Evolutionary conservation across 2,888 invertebrate species (phyloP).

Genomic region (Eulithis prunata): DNA sequence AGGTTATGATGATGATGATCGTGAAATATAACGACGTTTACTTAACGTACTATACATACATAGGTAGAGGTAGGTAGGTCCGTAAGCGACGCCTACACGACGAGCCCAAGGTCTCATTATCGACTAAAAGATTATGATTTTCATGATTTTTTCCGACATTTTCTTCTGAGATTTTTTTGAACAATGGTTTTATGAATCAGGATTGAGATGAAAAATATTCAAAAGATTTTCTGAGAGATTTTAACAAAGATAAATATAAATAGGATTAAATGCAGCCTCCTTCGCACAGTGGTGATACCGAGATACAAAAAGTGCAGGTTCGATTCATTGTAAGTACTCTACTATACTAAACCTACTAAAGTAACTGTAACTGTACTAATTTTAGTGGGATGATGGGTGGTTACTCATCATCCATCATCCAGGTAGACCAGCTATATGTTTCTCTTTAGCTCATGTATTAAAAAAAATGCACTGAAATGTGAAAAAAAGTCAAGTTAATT

Average conservation of each 20-base stretch:
- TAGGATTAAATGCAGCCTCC: neutral
- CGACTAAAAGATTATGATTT: slow-evolving; percentile 5
- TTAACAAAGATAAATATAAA: neutral
- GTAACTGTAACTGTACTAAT: too few species aligned
- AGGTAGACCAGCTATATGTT: too few species aligned
- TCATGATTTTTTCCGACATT: neutral
- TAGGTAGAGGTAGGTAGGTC: neutral
- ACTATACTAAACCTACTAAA: too few species aligned
- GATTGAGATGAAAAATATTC: neutral
- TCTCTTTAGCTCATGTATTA: too few species aligned
- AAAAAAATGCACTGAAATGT: too few species aligned
- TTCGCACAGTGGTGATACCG: neutral
- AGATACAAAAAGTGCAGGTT: neutral
- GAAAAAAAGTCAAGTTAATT: too few species aligned
- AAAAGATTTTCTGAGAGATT: neutral
- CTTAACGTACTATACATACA: neutral
- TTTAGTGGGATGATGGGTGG: too few species aligned
- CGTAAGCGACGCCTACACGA: slow-evolving; percentile 1
- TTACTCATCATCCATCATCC: too few species aligned
- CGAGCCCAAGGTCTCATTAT: slow-evolving; percentile 10
- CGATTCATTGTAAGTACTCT: neutral
- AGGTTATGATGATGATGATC: neutral
- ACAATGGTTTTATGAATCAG: neutral
- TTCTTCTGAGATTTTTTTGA: neutral
- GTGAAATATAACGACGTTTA: neutral